Conservation (phyloP, 2,797 vertebrate genomes). For the Neosilurus hyrtlii region DNA sequence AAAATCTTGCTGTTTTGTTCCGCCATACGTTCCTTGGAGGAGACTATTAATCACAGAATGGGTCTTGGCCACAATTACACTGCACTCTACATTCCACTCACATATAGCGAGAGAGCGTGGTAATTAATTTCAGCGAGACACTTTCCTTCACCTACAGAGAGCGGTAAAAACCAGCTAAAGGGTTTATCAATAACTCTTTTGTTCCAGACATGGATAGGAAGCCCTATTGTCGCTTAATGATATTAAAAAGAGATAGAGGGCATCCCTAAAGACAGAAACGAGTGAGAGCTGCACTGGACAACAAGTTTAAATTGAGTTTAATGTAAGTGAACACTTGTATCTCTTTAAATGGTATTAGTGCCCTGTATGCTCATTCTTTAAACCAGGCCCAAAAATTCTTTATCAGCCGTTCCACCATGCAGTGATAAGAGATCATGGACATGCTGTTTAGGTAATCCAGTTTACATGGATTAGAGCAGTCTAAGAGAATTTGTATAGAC, state of each 20-base stretch:
- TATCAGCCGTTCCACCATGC: neutral
- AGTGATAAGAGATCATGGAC: slow-evolving; percentile 14
- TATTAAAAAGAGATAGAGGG: slow-evolving; percentile 40
- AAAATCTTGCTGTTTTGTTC: slow-evolving; percentile 46
- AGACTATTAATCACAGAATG: slow-evolving; percentile 55
- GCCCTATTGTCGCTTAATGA: slow-evolving; percentile 36
- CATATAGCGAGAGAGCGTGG: slow-evolving; percentile 47
- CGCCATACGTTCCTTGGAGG: slow-evolving; percentile 36
- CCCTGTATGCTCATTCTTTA: neutral
- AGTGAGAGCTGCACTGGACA: slow-evolving; percentile 1
- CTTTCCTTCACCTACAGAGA: slow-evolving; percentile 51
- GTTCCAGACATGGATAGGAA: slow-evolving; percentile 13
- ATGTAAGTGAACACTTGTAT: slow-evolving; percentile 37
- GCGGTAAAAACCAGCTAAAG: slow-evolving; percentile 55
- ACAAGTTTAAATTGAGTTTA: slow-evolving; percentile 38
- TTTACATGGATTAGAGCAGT: neutral
- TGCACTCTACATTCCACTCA: slow-evolving; percentile 51
- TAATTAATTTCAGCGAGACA: slow-evolving; percentile 55
- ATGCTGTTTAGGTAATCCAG: neutral
- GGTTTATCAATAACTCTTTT: slow-evolving; percentile 53
- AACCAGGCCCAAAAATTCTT: neutral
- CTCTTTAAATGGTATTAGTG: slow-evolving; percentile 22
- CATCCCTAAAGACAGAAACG: slow-evolving; percentile 32
- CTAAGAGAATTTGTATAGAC: neutral
- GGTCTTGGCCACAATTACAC: slow-evolving; percentile 55